Evolutionary conservation across 1,140 invertebrate species (phyloP).

Genomic region (Neodiprion virginianus): DNA sequence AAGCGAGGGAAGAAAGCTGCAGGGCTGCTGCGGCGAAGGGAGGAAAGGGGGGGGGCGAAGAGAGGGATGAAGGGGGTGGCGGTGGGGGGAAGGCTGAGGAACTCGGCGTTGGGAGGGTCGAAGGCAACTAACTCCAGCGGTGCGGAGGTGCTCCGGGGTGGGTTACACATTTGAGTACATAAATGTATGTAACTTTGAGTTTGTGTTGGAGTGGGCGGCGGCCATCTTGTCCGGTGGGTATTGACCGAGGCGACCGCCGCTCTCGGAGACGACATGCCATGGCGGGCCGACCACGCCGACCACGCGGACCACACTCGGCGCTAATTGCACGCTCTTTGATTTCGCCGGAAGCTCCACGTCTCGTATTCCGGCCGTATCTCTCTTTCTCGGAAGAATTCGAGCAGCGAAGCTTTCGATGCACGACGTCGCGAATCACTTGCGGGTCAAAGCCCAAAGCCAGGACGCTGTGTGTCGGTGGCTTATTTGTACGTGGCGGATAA

Average conservation of each 20-base stretch:
- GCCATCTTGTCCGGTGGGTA: conserved; percentile 65
- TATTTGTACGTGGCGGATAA: not conserved
- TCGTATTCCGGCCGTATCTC: not conserved
- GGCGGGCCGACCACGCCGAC: conserved; percentile 53
- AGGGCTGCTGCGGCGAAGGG: conserved; percentile 41
- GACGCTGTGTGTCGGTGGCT: too few relatives aligned
- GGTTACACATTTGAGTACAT: conserved; percentile 64
- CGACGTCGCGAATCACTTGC: not conserved
- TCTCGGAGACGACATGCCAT: conserved; percentile 53
- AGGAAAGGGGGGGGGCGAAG: conserved; percentile 36
- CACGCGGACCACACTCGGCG: not conserved
- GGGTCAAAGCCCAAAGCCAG: too few relatives aligned
- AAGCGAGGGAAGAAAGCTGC: not conserved
- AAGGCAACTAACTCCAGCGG: conserved; percentile 17
- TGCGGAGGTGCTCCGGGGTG: conserved; percentile 34
- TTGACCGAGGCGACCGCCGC: conserved; percentile 62
- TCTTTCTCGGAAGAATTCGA: not conserved
- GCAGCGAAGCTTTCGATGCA: not conserved
- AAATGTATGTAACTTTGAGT: conserved; percentile 64
- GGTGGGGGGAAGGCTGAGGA: conserved; percentile 11
- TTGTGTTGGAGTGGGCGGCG: conserved; percentile 63
- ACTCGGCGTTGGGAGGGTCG: conserved; percentile 21
- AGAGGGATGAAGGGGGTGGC: conserved; percentile 11
- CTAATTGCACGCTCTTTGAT: conserved; percentile 4
- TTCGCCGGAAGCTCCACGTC: not conserved